A percentile compares a stretch with the other conserved stretches of the same genome.
Evolutionary conservation across 2,888 invertebrate genomes (phyloP).

Genomic region (Caenorhabditis japonica): DNA sequence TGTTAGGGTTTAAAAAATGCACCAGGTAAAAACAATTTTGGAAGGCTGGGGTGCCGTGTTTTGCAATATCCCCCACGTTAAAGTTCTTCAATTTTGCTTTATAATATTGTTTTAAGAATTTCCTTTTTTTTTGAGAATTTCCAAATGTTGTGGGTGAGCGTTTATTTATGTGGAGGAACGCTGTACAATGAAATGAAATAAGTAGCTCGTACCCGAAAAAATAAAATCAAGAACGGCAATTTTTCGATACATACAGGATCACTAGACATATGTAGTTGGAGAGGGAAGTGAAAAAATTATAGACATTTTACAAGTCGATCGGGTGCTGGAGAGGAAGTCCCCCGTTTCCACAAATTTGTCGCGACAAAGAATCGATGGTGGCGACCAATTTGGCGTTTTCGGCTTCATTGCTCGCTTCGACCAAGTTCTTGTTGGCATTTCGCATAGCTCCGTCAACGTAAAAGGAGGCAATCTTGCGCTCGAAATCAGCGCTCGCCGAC

Average conservation of each 20-base stretch:
- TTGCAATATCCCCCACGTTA: too few relatives aligned
- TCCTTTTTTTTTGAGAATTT: too few relatives aligned
- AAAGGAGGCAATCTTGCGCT: slow-evolving; percentile 85
- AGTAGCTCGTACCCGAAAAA: slow-evolving; percentile 32
- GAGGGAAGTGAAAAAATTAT: slow-evolving; percentile 8
- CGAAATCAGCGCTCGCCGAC: slow-evolving; percentile 81
- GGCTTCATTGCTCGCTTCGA: slow-evolving; percentile 80
- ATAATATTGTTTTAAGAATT: too few relatives aligned
- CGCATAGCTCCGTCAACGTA: slow-evolving; percentile 87
- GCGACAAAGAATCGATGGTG: slow-evolving; percentile 78
- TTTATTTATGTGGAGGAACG: too few relatives aligned
- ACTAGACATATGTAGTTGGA: slow-evolving; percentile 3
- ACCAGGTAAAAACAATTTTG: too few relatives aligned
- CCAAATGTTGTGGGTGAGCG: too few relatives aligned
- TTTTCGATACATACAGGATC: slow-evolving; percentile 41
- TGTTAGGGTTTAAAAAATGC: too few relatives aligned
- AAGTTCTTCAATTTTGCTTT: too few relatives aligned
- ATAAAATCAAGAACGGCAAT: slow-evolving; percentile 27
- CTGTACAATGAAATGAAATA: too few relatives aligned
- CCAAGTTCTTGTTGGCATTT: slow-evolving; percentile 83
- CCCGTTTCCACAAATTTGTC: slow-evolving; percentile 83
- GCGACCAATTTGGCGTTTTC: slow-evolving; percentile 78
- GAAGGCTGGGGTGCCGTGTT: too few relatives aligned
- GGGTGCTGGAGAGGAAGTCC: slow-evolving; percentile 84
- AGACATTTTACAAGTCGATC: slow-evolving; percentile 81